Evolutionary conservation across 2,797 vertebrate species (phyloP).

Genomic region (Malacoraja senta): DNA sequence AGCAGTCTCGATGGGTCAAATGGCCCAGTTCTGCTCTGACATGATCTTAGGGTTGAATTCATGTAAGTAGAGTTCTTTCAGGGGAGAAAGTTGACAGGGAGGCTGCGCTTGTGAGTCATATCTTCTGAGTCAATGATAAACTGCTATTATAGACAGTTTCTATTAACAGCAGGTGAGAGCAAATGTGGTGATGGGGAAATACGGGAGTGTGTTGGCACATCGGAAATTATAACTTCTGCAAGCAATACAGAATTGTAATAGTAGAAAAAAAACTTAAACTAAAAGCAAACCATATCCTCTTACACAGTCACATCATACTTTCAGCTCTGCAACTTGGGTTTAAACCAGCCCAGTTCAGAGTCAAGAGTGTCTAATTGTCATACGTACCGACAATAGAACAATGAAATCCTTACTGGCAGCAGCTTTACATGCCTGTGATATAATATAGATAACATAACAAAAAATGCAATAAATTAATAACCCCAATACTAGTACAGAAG

Average conservation of each 20-base stretch:
- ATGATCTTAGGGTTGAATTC: no score
- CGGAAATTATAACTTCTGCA: neutral
- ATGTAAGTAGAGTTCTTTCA: no score
- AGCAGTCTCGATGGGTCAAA: no score
- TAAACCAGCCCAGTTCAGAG: neutral
- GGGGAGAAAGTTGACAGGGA: neutral
- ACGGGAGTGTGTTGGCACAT: neutral
- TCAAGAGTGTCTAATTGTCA: no score
- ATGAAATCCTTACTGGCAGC: no score
- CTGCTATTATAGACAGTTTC: neutral
- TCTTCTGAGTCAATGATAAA: neutral
- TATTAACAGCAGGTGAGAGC: no score
- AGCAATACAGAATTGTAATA: neutral
- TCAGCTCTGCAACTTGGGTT: neutral
- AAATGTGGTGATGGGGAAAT: neutral
- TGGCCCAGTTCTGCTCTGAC: no score
- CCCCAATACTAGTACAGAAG: no score
- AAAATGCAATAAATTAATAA: no score
- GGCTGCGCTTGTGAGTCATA: neutral
- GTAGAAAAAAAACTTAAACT: neutral
- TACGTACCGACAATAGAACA: no score
- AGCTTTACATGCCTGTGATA: no score
- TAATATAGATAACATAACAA: no score
- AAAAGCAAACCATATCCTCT: neutral
- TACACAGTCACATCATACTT: neutral